Percentiles rank a stretch among this genome's conserved stretches.
These are phyloP conservation scores for Glyphotaelius pellucidus DNA, from an alignment of 2,888 invertebrate species.

Conservation along the genomic window DNA sequence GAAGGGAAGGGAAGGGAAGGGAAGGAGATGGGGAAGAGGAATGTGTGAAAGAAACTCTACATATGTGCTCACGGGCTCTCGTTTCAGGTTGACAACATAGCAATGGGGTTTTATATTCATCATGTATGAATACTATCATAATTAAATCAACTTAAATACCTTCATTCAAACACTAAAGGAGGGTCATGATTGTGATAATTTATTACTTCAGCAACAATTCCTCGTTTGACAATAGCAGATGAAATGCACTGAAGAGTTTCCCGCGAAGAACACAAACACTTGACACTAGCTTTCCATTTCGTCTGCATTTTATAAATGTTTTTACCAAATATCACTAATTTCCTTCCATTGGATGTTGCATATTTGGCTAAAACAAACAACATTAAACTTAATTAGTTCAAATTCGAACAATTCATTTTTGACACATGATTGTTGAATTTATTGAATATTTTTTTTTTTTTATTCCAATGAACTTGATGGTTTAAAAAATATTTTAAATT, in stretches of 20 bases:
- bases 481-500: not conserved
- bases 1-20: no score
- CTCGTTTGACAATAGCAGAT: conserved; percentile 53
- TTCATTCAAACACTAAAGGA: conserved; percentile 66
- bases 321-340: conserved; percentile 53
- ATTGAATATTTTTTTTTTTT: not conserved
- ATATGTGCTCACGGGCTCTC: no score
- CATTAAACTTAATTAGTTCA: not conserved
- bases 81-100: not conserved
- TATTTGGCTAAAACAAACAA: conserved; percentile 17
- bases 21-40: no score
- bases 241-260: not conserved
- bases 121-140: not conserved
- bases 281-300: conserved; percentile 54
- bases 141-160: conserved; percentile 66
- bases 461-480: no score
- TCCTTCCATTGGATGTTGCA: conserved; percentile 54
- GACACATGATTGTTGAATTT: not conserved
- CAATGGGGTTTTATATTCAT: not conserved
- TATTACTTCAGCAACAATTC: conserved; percentile 68
- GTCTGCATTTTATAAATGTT: conserved; percentile 58
- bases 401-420: not conserved
- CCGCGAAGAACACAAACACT: not conserved
- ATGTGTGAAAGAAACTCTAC: no score
- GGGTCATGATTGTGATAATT: conserved; percentile 70